Conservation (phyloP, 2,113 vertebrate genomes). For the Tapirus terrestris region DNA sequence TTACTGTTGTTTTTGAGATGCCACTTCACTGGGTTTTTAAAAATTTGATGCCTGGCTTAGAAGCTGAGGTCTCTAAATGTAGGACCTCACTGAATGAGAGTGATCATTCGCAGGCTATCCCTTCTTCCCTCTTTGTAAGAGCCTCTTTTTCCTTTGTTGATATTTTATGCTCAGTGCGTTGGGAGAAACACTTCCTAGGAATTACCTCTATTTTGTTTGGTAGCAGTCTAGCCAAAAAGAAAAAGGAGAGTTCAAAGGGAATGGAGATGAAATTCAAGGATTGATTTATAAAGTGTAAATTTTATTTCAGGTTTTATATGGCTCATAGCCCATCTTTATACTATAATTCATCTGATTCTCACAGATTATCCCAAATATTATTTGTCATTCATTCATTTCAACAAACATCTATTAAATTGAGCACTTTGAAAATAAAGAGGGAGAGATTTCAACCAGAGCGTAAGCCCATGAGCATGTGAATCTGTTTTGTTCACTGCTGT, state of each 20-base stretch:
- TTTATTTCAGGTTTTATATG: neutral
- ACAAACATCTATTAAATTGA: neutral
- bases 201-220: conserved; percentile 17
- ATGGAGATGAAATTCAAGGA: conserved; percentile 5
- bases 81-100: neutral
- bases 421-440: conserved; percentile 4
- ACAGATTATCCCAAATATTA: neutral
- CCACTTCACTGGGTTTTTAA: neutral
- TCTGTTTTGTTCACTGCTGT: neutral
- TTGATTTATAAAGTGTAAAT: neutral
- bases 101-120: neutral
- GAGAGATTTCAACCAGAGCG: neutral
- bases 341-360: neutral
- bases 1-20: conserved; percentile 7
- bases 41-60: neutral
- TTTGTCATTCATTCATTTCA: conserved; percentile 19
- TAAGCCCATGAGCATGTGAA: neutral
- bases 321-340: neutral
- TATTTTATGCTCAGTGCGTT: conserved; percentile 17
- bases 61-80: neutral
- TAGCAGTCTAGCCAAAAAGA: neutral
- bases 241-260: neutral
- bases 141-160: conserved; percentile 35
- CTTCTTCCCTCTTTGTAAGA: neutral
- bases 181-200: neutral